Evolutionary conservation across 2,113 vertebrate genomes (phyloP), one percentile per base, ranked within the genome.

Genomic region (Ammodytes marinus): DNA sequence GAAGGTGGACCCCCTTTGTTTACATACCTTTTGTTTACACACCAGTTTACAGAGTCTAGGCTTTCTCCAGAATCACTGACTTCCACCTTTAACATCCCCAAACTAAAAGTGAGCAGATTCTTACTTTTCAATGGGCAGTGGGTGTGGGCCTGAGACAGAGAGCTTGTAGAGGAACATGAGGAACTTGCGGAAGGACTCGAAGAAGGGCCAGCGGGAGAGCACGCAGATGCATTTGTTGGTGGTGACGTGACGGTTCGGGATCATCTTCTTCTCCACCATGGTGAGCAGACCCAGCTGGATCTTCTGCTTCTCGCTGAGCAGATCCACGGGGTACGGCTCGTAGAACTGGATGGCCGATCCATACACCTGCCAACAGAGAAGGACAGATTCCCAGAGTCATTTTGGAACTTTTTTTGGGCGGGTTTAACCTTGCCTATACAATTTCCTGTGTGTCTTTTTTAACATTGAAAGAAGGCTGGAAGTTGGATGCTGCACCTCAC

Each of bases 141-240:
- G 96, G 92, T 99, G 97, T n/a, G 97, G 96, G 68, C 97, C 97
- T 52, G 98, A 98, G 83, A 99, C 96, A 7, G 98, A 98, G 10
- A 99, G 96, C 88, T 98, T 98, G 95, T 99, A 98, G 81, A 99
- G 96, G 94, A 99, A 99, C 95, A 97, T 96, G 67, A 99, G 97
- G 94, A 99, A 99, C 91, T 99, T 98, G 91, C 95, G 90, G 93
- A 99, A 99, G 79, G 97, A 96, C 65, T 97, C 96, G 80, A 97
- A 99, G 94, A 99, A 99, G 78, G 98, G 98, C 98, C 98, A 99
- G n/a, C 95, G 97, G 72, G 98, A 99, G 6, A 99, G 97, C 87
- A 99, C 94, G 90, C 98, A 99, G 94, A 99, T 99, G 91, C 98
- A 99, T 87, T 99, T 99, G 88, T 99, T 99, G 80, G 97, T 95